phyloP scores from a whole-genome alignment of 2,888 invertebrate species.

The Hoplodrina ambigua region DNA sequence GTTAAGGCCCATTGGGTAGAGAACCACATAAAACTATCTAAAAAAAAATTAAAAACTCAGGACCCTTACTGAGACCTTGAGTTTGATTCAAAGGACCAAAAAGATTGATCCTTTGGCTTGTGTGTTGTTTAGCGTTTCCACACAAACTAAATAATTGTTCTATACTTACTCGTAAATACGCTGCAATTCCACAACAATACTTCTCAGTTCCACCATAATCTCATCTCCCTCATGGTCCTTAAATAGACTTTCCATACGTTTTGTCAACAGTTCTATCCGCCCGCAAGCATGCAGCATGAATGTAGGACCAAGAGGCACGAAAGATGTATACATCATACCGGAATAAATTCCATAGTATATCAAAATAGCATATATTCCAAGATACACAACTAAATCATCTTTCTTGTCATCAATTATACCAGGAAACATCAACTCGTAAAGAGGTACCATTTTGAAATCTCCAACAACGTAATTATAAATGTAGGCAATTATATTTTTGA shows the following conservation, averaged over 20 bases:
- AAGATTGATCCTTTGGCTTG: no score
- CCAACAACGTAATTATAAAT: slow-evolving; percentile 58
- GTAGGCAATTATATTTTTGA: slow-evolving; percentile 59
- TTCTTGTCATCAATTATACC: slow-evolving; percentile 63
- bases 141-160: background rate
- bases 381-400: slow-evolving; percentile 56
- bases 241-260: slow-evolving; percentile 66
- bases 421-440: slow-evolving; percentile 70
- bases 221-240: slow-evolving; percentile 44
- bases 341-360: slow-evolving; percentile 61
- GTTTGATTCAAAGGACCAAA: background rate
- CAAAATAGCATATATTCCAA: slow-evolving; percentile 38
- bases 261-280: slow-evolving; percentile 71
- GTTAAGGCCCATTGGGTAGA: no score
- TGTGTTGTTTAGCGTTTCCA: no score
- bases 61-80: background rate
- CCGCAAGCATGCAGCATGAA: slow-evolving; percentile 77
- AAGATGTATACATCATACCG: slow-evolving; percentile 65
- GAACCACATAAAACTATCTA: no score
- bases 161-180: slow-evolving; percentile 65
- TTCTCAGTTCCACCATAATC: slow-evolving; percentile 59
- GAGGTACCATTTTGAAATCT: slow-evolving; percentile 63
- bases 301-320: slow-evolving; percentile 73
- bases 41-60: background rate
- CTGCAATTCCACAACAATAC: slow-evolving; percentile 66